Base-by-base conservation (phyloP, 2,797 vertebrate species). In the Coranthus polyacanthus region DNA sequence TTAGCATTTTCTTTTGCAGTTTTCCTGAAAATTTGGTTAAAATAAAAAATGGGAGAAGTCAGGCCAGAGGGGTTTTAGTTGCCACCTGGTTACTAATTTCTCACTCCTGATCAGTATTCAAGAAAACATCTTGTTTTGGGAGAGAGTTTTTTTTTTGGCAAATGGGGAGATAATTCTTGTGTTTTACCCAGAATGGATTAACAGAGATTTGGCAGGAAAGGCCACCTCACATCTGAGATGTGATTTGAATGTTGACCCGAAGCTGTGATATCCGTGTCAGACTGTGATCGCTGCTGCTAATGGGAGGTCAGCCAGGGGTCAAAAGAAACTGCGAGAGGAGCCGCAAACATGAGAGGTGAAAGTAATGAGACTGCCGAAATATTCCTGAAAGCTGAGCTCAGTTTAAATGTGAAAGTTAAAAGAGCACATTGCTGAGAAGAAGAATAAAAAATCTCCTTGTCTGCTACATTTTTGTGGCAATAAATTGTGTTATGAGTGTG, bases 211-310 rank as follows among this genome's bases (percentile, higher is more conserved):
- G 67, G 79, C 53, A 75, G 47, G 38, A 58, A 38, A 43, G 21
- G 57, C 44, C 34, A 32, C 70, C 61, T 54, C 54, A 78, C 66
- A 50, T 72, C 58, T 63, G 49, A 61, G 54, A 68, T 74, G 55
- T 75, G 69, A 82, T 81, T 68, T 81, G 80, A 86, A 88, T 88
- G 78, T 56, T 69, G 64, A 86, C 75, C 75, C 34, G 57, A 60
- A 60, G 68, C 75, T 43, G 51, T 46, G 69, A 71, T 76, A 66
- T 79, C 45, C 22, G 26, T 67, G 73, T 72, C 56, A 70, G 52
- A 54, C 61, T 41, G 67, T 56, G 57, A 42, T 60, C 72, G 49
- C 59, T 76, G 77, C 52, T 58, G 57, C 75, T 75, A 68, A 75
- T 43, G 18, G 64, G 47, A 81, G 82, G 78, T 90, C 85, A 79